Conservation (phyloP, 2,797 vertebrate genomes). For the Coregonus suidteri region DNA sequence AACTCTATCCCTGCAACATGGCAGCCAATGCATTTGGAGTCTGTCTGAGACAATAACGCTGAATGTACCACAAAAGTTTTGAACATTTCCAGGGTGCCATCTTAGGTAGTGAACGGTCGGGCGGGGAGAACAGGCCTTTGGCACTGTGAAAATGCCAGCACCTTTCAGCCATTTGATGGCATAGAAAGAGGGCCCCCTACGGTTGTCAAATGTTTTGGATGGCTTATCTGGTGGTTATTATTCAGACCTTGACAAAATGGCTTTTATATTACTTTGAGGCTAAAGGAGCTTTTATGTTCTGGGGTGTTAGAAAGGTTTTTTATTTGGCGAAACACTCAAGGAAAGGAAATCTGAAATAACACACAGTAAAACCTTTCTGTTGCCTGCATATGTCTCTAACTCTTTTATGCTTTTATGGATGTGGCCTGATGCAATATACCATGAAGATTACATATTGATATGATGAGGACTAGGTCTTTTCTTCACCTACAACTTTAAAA, state of each 20-base stretch:
- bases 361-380: not conserved
- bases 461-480: not conserved
- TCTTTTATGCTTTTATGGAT: not conserved
- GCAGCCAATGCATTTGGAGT: constrained; percentile 39
- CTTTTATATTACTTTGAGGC: not conserved
- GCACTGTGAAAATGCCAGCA: constrained; percentile 19
- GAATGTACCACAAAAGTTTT: constrained; percentile 25
- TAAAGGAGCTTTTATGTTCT: not conserved
- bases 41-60: constrained; percentile 36
- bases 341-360: not conserved
- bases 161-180: constrained; percentile 31
- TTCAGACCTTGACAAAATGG: constrained; percentile 9
- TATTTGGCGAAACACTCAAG: not conserved
- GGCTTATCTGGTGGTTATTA: constrained; percentile 35
- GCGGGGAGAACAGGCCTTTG: constrained; percentile 20
- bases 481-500: not conserved
- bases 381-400: not conserved
- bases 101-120: constrained; percentile 13
- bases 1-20: constrained; percentile 18
- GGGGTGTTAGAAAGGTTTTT: too few relatives aligned
- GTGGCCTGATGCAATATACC: not conserved
- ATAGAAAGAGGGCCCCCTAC: constrained; percentile 18
- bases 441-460: not conserved
- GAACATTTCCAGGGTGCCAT: constrained; percentile 20
- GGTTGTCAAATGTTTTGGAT: constrained; percentile 30